A percentile compares a stretch with the other conserved stretches of the same genome.
These are phyloP conservation scores for Anagyrus pseudococci DNA, from an alignment of 2,888 invertebrate genomes.

Conservation along the genomic window DNA sequence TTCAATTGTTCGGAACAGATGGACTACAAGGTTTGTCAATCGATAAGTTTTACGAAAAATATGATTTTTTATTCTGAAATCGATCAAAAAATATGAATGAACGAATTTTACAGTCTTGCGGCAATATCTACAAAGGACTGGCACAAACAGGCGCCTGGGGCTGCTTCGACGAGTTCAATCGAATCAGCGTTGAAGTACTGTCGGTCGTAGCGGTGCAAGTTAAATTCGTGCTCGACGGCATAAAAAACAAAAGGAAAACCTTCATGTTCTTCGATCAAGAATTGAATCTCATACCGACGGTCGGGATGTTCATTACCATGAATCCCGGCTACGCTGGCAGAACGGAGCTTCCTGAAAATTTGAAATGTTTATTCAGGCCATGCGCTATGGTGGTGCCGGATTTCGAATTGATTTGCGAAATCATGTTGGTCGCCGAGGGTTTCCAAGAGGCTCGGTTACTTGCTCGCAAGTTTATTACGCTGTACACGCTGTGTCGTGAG, in stretches of 20 bases:
- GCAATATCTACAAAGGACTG: conserved; percentile 94
- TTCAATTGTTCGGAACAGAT: conserved; percentile 97
- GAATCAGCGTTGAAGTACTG: conserved; percentile 92
- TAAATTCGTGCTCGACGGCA: conserved; percentile 84
- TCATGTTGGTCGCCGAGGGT: conserved; percentile 95
- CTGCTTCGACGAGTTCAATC: conserved; percentile 96
- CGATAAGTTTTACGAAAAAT: background rate
- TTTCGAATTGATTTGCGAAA: conserved; percentile 94
- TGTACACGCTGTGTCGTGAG: conserved; percentile 89
- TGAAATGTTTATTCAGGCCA: conserved; percentile 70
- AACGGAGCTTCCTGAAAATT: conserved; percentile 86
- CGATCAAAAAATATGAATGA: background rate
- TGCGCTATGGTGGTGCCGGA: conserved; percentile 98
- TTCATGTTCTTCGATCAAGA: conserved; percentile 88
- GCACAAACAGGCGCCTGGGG: conserved; percentile 97
- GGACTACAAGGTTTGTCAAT: conserved; percentile 80
- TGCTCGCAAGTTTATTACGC: conserved; percentile 92
- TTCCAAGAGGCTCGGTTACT: conserved; percentile 90
- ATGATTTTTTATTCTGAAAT: too few species aligned
- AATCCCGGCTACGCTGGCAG: conserved; percentile 95
- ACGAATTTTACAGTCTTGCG: conserved; percentile 71
- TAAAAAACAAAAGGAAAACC: conserved; percentile 78
- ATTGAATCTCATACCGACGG: conserved; percentile 76
- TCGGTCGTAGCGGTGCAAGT: conserved; percentile 97
- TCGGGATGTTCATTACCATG: conserved; percentile 96